Conservation (phyloP, 2,797 vertebrate species). For the Synanceia verrucosa region DNA sequence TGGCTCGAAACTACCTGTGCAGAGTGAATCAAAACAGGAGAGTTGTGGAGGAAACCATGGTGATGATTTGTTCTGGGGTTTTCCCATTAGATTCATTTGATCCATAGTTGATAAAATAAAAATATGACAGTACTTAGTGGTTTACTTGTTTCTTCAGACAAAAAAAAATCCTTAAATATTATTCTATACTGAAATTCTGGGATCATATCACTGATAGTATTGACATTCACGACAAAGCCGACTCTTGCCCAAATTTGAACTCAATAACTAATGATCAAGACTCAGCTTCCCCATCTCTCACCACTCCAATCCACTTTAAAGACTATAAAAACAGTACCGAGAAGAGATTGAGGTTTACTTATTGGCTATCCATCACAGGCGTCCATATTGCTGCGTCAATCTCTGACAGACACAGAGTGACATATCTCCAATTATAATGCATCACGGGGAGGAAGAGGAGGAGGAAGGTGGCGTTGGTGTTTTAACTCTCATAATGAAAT, state of each 20-base stretch:
- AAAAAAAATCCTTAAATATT: not conserved
- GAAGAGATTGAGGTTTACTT: slow-evolving; percentile 44
- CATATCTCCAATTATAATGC: slow-evolving; percentile 59
- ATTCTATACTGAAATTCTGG: not conserved
- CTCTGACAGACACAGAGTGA: slow-evolving; percentile 58
- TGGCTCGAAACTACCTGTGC: not conserved
- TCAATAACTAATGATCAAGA: slow-evolving; percentile 4
- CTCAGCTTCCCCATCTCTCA: not conserved
- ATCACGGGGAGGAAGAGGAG: slow-evolving; percentile 8
- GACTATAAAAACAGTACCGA: slow-evolving; percentile 53
- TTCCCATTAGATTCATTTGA: not conserved
- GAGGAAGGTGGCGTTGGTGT: not conserved
- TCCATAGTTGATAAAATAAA: not conserved
- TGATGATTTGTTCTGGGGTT: not conserved
- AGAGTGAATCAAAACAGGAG: not conserved
- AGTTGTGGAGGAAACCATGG: not conserved
- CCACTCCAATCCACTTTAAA: slow-evolving; percentile 50
- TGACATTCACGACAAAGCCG: not conserved
- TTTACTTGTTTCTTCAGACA: too few relatives aligned
- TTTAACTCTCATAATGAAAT: slow-evolving; percentile 70
- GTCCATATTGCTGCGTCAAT: slow-evolving; percentile 59
- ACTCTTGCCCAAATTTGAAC: not conserved
- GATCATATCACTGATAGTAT: not conserved
- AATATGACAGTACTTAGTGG: too few relatives aligned
- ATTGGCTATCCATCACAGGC: slow-evolving; percentile 64